Evolutionary conservation across 2,113 vertebrate species (phyloP).

Genomic region (Cyphomyrus discorhynchus): DNA sequence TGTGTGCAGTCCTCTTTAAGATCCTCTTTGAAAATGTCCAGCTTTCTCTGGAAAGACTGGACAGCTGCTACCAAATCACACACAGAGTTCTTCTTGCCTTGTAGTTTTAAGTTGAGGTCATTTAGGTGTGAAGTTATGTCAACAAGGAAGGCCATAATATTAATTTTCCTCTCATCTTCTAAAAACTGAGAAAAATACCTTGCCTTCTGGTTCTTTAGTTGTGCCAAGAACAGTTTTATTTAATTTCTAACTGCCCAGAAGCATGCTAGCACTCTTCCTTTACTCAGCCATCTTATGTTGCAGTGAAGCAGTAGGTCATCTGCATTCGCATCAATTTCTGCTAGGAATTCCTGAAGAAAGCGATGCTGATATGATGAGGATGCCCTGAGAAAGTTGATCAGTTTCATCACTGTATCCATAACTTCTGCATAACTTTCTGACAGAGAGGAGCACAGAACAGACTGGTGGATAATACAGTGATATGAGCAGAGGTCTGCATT

Average conservation of each 20-base stretch:
- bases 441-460: background rate
- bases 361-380: constrained; percentile 12
- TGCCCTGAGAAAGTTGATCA: constrained; percentile 14
- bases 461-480: constrained; percentile 7
- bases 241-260: background rate
- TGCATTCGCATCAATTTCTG: constrained; percentile 4
- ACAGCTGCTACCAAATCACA: constrained; percentile 2
- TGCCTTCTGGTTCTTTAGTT: background rate
- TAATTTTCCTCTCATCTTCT: background rate
- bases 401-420: no score
- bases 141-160: constrained; percentile 10
- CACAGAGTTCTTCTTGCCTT: constrained; percentile 4
- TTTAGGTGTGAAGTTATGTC: constrained; percentile 1
- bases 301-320: background rate
- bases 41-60: constrained; percentile 1
- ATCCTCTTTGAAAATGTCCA: constrained; percentile 11
- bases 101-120: constrained; percentile 10
- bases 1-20: constrained; percentile 13
- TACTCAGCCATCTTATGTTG: background rate
- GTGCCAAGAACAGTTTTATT: background rate
- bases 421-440: background rate
- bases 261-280: background rate
- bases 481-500: background rate
- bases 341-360: constrained; percentile 11
- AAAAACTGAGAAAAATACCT: background rate